Evolutionary conservation across 2,113 vertebrate genomes (phyloP).

Genomic region (Etheostoma cragini): DNA sequence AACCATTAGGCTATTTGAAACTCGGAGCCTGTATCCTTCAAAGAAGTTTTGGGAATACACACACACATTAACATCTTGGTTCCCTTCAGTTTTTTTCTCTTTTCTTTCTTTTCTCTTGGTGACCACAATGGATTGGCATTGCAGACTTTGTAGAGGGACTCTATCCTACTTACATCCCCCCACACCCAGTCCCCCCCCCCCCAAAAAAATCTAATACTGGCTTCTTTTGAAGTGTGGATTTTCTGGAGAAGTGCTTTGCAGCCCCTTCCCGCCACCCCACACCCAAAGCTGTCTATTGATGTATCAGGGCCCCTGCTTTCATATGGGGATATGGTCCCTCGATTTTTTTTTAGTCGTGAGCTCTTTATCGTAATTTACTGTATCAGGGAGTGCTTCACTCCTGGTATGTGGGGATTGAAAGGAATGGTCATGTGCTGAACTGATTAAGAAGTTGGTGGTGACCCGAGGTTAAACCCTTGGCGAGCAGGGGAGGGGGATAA

Average conservation of each 20-base stretch:
- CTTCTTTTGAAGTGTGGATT: conserved; percentile 82
- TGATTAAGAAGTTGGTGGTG: conserved; percentile 80
- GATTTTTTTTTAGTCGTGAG: conserved; percentile 68
- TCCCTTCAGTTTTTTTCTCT: conserved; percentile 40
- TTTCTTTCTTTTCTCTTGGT: conserved; percentile 47
- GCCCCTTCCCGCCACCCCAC: conserved; percentile 51
- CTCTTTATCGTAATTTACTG: conserved; percentile 81
- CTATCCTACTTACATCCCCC: conserved; percentile 46
- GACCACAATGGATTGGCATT: conserved; percentile 67
- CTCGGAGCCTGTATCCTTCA: conserved; percentile 46
- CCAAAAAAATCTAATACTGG: conserved; percentile 59
- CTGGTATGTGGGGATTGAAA: conserved; percentile 81
- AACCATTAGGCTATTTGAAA: conserved; percentile 68
- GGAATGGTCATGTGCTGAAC: conserved; percentile 80
- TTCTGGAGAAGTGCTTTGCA: conserved; percentile 74
- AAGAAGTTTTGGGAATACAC: conserved; percentile 60
- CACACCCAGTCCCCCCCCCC: conserved; percentile 10
- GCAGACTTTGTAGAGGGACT: conserved; percentile 64
- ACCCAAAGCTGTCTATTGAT: conserved; percentile 80
- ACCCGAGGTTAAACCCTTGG: conserved; percentile 80
- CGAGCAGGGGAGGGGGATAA: background rate
- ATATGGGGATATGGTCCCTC: conserved; percentile 63
- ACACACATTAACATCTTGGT: conserved; percentile 54
- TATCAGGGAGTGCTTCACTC: conserved; percentile 80
- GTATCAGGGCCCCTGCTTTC: conserved; percentile 73